phyloP scores from a whole-genome alignment of 2,113 vertebrate genomes.

The Phasianus colchicus region DNA sequence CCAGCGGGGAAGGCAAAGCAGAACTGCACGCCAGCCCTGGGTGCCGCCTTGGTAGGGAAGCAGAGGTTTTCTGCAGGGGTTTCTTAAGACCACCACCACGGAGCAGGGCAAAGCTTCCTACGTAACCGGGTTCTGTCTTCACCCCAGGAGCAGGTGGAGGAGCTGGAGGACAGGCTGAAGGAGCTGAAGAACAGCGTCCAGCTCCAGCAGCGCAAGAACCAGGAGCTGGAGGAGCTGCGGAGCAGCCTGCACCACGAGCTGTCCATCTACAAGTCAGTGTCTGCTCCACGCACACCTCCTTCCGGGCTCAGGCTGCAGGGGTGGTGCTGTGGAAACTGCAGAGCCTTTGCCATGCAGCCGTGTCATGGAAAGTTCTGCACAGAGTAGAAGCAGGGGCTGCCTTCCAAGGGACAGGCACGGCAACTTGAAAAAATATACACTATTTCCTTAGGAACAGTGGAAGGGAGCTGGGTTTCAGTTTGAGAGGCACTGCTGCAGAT shows the following conservation, averaged over 20 bases:
- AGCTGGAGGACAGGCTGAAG: conserved; percentile 87
- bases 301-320: background rate
- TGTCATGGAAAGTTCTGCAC: background rate
- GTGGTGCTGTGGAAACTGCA: background rate
- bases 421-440: background rate
- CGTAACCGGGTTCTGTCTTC: rapidly evolving
- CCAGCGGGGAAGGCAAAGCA: background rate
- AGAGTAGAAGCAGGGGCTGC: background rate
- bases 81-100: background rate
- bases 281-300: no score
- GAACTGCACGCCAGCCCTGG: background rate
- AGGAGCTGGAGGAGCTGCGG: conserved; percentile 86
- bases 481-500: background rate
- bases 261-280: conserved; percentile 83
- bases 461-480: background rate
- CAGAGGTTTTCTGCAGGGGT: background rate
- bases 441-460: background rate
- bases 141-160: conserved; percentile 84
- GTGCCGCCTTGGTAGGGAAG: background rate
- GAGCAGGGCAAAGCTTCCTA: background rate
- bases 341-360: background rate
- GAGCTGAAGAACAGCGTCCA: conserved; percentile 86
- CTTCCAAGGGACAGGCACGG: background rate
- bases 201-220: conserved; percentile 89
- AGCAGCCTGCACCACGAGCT: conserved; percentile 84